Conservation (phyloP, 2,113 vertebrate genomes). For the Synodontis membranacea region DNA sequence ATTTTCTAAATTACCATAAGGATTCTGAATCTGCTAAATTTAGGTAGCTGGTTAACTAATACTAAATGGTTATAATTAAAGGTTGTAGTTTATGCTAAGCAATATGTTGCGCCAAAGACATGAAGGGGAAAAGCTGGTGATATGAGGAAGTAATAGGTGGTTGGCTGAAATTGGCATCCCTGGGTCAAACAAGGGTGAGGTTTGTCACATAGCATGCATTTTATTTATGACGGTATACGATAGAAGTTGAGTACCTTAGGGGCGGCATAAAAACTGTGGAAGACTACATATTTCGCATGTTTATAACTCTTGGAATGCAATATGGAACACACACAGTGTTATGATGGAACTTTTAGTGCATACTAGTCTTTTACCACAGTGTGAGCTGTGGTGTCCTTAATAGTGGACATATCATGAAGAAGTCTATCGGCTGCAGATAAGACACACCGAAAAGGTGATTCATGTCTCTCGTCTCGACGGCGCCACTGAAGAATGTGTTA, state of each 20-base stretch:
- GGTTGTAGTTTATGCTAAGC: not conserved
- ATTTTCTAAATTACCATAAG: too few relatives aligned
- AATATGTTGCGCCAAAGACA: not conserved
- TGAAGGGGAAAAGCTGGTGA: not conserved
- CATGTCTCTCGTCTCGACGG: not conserved
- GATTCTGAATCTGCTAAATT: not conserved
- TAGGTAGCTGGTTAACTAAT: not conserved
- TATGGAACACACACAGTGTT: not conserved
- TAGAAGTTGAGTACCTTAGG: not conserved
- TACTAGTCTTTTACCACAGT: not conserved
- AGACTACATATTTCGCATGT: not conserved
- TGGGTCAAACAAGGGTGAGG: not conserved
- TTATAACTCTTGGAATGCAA: not conserved
- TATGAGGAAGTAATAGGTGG: not conserved
- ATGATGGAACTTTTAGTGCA: not conserved
- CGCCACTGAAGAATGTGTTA: slow-evolving; percentile 27
- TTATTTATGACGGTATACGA: not conserved
- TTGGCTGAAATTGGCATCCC: not conserved
- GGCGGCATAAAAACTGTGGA: not conserved
- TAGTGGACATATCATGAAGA: slow-evolving; percentile 19
- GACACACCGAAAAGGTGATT: slow-evolving; percentile 7
- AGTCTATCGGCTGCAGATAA: slow-evolving; percentile 44
- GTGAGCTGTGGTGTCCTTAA: not conserved
- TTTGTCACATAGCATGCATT: not conserved
- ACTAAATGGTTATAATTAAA: not conserved